phyloP scores from a whole-genome alignment of 2,888 invertebrate genomes.

The Caenorhabditis angaria region DNA sequence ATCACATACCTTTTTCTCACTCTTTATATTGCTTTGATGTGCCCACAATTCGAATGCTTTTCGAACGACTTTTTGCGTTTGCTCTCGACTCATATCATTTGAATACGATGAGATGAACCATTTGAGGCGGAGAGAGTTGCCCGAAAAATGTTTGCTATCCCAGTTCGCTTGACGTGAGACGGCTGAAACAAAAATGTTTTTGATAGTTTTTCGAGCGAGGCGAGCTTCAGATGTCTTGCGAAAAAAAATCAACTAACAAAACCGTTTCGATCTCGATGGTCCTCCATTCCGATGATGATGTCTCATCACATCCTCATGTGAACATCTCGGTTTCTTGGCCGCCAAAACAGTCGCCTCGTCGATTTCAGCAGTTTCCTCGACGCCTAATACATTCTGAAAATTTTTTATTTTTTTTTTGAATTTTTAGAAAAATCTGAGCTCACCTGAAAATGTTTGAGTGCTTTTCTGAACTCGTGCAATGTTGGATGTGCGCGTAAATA shows the following conservation, averaged over 20 bases:
- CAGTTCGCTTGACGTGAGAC: conserved; percentile 49
- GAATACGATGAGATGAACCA: conserved; percentile 71
- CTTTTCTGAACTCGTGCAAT: conserved; percentile 57
- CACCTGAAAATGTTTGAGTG: conserved; percentile 56
- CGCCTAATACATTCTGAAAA: conserved; percentile 63
- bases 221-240: not conserved
- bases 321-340: conserved; percentile 62
- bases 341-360: conserved; percentile 60
- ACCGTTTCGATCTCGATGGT: conserved; percentile 31
- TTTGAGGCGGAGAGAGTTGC: conserved; percentile 55
- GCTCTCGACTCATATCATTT: conserved; percentile 62
- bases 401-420: not conserved
- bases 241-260: conserved; percentile 33
- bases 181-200: conserved; percentile 22
- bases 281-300: conserved; percentile 3
- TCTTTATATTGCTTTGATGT: conserved; percentile 57
- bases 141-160: conserved; percentile 46
- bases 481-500: conserved; percentile 61
- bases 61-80: conserved; percentile 67
- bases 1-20: conserved; percentile 19
- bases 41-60: conserved; percentile 81
- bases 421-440: not conserved
- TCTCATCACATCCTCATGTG: conserved; percentile 60
- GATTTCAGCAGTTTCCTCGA: conserved; percentile 61
- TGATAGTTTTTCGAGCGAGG: not conserved